These are phyloP conservation scores for Tetramorium simillimum DNA, from an alignment of 1,140 invertebrate genomes.

Conservation along the genomic window DNA sequence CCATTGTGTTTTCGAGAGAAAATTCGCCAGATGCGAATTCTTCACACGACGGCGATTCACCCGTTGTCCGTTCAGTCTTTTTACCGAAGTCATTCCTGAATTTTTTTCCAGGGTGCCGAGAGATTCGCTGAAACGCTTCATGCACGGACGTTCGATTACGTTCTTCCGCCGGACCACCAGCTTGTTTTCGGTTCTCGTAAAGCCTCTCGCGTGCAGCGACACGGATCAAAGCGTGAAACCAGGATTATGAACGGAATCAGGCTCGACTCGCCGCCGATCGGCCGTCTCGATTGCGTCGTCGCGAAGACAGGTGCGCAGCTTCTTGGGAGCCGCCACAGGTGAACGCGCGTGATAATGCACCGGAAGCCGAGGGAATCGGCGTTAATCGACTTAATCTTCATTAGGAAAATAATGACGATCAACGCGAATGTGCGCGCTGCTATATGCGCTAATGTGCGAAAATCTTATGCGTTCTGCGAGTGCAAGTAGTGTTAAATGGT, in stretches of 20 bases:
- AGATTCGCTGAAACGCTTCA: slow-evolving; percentile 30
- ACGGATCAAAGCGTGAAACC: slow-evolving; percentile 58
- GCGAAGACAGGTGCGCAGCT: slow-evolving; percentile 29
- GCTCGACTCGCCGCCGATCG: slow-evolving; percentile 8
- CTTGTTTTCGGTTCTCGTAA: slow-evolving; percentile 34
- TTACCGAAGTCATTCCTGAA: background rate
- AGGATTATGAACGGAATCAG: slow-evolving; percentile 38
- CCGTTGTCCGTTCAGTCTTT: background rate
- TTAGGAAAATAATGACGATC: slow-evolving; percentile 40
- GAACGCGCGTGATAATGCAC: slow-evolving; percentile 43
- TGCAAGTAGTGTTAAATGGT: background rate
- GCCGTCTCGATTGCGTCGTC: slow-evolving; percentile 12
- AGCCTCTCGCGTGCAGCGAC: slow-evolving; percentile 47
- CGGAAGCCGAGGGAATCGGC: slow-evolving; percentile 40
- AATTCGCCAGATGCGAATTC: slow-evolving; percentile 20
- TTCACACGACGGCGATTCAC: background rate
- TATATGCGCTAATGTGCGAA: slow-evolving; percentile 12
- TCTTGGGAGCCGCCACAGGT: slow-evolving; percentile 45
- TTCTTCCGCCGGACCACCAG: slow-evolving; percentile 42
- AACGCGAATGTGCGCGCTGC: background rate
- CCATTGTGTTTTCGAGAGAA: background rate
- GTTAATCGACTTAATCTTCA: slow-evolving; percentile 15
- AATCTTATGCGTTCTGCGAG: background rate
- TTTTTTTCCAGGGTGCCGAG: background rate
- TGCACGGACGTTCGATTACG: slow-evolving; percentile 45